Conservation (phyloP, 1,140 invertebrate genomes). For the Cydia amplana region DNA sequence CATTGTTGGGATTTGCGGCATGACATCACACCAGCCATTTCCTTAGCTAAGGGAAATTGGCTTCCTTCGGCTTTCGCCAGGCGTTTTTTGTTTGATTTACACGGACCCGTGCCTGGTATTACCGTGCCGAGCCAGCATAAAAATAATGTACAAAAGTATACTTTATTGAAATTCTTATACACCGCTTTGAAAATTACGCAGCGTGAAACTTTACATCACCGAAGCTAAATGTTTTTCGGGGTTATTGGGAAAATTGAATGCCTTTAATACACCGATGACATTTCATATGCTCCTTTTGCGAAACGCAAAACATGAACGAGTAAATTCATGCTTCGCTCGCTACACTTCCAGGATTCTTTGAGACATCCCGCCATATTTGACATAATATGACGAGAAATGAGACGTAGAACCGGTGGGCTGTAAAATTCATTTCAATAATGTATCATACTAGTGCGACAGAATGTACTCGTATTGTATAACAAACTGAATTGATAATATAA, state of each 20-base stretch:
- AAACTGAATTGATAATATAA: background rate
- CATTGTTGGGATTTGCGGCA: conserved; percentile 27
- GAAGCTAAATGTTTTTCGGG: background rate
- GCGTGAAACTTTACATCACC: too few species aligned
- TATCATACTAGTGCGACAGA: background rate
- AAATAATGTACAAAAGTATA: too few species aligned
- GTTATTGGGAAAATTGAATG: background rate
- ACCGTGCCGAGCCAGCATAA: too few species aligned
- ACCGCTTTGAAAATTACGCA: too few species aligned
- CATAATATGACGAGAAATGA: conserved; percentile 29
- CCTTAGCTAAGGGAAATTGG: conserved; percentile 27
- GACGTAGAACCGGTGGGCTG: conserved; percentile 21
- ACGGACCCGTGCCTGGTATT: background rate
- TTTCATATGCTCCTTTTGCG: background rate
- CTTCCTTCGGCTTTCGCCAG: conserved; percentile 24
- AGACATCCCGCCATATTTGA: conserved; percentile 14
- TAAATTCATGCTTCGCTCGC: conserved; percentile 8
- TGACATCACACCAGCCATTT: conserved; percentile 30
- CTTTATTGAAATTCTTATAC: too few species aligned
- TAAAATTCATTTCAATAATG: conserved; percentile 24
- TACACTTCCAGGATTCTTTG: conserved; percentile 5
- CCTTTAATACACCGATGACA: background rate
- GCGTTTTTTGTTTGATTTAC: conserved; percentile 27
- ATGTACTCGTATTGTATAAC: too few species aligned
- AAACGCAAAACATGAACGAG: background rate